Base-by-base conservation (phyloP, 1,140 invertebrate species). In the Caenorhabditis brenneri region DNA sequence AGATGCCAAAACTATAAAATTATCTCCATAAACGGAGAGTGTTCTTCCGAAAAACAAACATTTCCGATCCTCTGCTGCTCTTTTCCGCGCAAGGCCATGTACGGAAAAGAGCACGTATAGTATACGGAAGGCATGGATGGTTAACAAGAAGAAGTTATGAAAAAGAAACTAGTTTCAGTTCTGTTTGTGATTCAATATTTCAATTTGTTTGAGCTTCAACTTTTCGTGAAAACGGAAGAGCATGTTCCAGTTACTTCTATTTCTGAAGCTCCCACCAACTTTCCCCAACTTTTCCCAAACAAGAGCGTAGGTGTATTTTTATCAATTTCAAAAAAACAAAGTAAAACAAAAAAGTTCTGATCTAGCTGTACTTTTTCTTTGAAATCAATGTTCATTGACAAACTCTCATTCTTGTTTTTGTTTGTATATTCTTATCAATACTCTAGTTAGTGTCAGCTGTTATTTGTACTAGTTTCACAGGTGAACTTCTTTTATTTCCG, bases 351-450 rank as follows among this genome's bases (percentile, higher is more conserved):
- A 42, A 42, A 42, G 39, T 42, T 42, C 39, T 12, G 39, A 42
- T 42, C 12, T 42, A 42, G 12, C 5, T 12, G 12, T 42, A 6
- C 12, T 74, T 10, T 24, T 74, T 46, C 36, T 31, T 46, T 4
- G 36, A 74, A 74, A 24, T 74, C 36, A 74, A 74, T 42, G 33
- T 74, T 42, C 65, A 74, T 74, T 10, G 65, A 39, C 65, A 42
- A 74, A 42, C 65, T 74, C 12, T n/a, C 19, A 19, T 51, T 51
- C 3, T 74, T 74, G n/a, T 74, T 74, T 39, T 33, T 19, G 36
- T 33, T 33, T 65, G 29, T 42, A 24, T 42, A 6, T 42, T 74
- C 33, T 42, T 46, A 74, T 39, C 29, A 33, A 65, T 36, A n/a
- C n/a, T n/a, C n/a, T 74, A 22, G 10, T 74, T 46, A 24, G 22